Evolutionary conservation across 2,888 invertebrate genomes (phyloP).

Genomic region (Spisula subtruncata): DNA sequence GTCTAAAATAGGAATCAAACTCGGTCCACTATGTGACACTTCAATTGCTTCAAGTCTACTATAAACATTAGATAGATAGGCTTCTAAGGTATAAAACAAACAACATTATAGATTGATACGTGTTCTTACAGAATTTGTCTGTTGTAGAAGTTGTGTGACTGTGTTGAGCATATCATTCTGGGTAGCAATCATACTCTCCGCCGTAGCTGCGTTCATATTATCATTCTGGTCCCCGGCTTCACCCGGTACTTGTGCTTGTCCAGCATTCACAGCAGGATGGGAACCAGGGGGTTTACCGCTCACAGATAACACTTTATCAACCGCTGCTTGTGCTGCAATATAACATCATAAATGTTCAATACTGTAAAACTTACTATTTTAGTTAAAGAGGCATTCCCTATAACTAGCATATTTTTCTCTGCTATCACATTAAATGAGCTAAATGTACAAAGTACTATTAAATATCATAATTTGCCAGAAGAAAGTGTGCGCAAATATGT

Average conservation of each 20-base stretch:
- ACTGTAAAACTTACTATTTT: too few relatives aligned
- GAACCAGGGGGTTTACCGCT: constrained; percentile 73
- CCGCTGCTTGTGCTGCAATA: constrained; percentile 82
- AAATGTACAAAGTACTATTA: too few relatives aligned
- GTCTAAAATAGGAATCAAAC: too few relatives aligned
- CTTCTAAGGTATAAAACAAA: too few relatives aligned
- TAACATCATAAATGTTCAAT: background rate
- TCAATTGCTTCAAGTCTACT: too few relatives aligned
- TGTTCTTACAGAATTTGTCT: constrained; percentile 83
- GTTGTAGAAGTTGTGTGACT: constrained; percentile 85
- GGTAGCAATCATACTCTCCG: constrained; percentile 78
- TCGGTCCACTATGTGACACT: too few relatives aligned
- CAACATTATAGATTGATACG: background rate
- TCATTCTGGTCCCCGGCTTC: constrained; percentile 61
- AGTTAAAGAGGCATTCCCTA: too few relatives aligned
- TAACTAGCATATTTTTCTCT: too few relatives aligned
- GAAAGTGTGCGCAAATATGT: too few relatives aligned
- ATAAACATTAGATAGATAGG: too few relatives aligned
- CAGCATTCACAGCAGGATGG: constrained; percentile 34
- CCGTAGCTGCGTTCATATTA: constrained; percentile 60
- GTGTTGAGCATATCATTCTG: constrained; percentile 86
- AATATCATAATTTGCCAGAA: too few relatives aligned
- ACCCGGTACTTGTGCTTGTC: constrained; percentile 28
- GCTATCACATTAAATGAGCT: too few relatives aligned
- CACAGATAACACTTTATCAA: constrained; percentile 79